Evolutionary conservation across 2,797 vertebrate genomes (phyloP).

Genomic region (Podargus strigoides): DNA sequence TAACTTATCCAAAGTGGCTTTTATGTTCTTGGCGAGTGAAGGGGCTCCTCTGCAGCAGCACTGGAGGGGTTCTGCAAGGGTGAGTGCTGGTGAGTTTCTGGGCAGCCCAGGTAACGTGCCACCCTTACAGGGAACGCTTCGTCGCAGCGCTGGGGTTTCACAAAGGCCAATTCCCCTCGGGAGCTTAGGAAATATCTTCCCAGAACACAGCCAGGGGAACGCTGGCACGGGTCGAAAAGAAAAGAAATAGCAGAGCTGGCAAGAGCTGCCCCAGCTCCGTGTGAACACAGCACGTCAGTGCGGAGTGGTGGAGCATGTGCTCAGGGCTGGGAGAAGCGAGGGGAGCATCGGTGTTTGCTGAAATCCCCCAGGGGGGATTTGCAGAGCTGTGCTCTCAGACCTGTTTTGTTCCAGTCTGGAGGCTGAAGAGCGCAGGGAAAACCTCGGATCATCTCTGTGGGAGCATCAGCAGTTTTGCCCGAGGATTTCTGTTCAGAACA

Average conservation of each 20-base stretch:
- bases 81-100: neutral
- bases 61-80: neutral
- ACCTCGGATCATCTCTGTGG: neutral
- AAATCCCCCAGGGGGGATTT: neutral
- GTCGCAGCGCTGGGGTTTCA: neutral
- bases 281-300: neutral
- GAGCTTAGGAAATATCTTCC: slow-evolving; percentile 18
- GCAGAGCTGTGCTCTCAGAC: neutral
- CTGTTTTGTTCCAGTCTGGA: neutral
- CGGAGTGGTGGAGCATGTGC: neutral
- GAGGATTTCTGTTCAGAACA: neutral
- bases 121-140: neutral
- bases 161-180: neutral
- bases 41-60: neutral
- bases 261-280: neutral
- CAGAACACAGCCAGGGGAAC: slow-evolving; percentile 3
- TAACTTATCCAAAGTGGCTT: neutral
- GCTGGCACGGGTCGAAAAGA: neutral
- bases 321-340: neutral
- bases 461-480: neutral
- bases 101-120: neutral
- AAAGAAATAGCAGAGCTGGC: neutral
- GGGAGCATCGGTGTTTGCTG: neutral
- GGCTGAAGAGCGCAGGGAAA: slow-evolving; percentile 11
- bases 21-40: neutral